Evolutionary conservation across 2,113 vertebrate species (phyloP), one percentile per base, ranked within the genome.

Genomic region (Alethe diademata): DNA sequence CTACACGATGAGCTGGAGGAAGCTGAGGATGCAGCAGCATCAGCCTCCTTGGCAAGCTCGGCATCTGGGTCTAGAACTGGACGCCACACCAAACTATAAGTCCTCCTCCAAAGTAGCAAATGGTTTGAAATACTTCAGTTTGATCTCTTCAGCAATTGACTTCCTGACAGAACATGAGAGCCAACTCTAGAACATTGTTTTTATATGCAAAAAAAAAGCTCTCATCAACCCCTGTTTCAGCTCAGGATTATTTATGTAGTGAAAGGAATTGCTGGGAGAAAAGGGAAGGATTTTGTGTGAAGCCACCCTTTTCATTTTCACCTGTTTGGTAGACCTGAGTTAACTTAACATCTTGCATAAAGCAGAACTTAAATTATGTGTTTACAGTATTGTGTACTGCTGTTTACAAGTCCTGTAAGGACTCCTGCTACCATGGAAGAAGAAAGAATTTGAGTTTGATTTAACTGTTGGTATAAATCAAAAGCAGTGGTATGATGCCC

Each of bases 1-100:
- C 98, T 99, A 33, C 99, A 99, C 10, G 98, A 98, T 4, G 99
- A 99, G 95, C 98, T 99, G 96, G 99, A 99, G 97, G 99, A 99
- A 94, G 99, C 98, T 0, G 99, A 99, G 96, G 99, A 99, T 60
- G 99, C 99, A 5, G 99, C 98, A 0, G 99, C 99, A 50, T 98
- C 98, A 1, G 98, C 98, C 69, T 98, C 98, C 92, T 95, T 98
- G 97, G 98, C 98, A 26, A 97, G 97, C 79, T 93, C 98, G 1
- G 90, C 98, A 11, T 94, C 98, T 14, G 95, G 98, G 72, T 96
- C 99, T 94, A 97, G 98, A 51, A 98, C 98, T 47, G 98, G 98
- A 73, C 98, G 98, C 90, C 98, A 99, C 96, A 98, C 99, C 95
- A 99, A 99, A 78, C 98, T 99, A 96, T 99, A 98, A 98, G 70